These are phyloP conservation scores for Lepidothrix coronata DNA, from an alignment of 2,113 vertebrate species.

Conservation along the genomic window DNA sequence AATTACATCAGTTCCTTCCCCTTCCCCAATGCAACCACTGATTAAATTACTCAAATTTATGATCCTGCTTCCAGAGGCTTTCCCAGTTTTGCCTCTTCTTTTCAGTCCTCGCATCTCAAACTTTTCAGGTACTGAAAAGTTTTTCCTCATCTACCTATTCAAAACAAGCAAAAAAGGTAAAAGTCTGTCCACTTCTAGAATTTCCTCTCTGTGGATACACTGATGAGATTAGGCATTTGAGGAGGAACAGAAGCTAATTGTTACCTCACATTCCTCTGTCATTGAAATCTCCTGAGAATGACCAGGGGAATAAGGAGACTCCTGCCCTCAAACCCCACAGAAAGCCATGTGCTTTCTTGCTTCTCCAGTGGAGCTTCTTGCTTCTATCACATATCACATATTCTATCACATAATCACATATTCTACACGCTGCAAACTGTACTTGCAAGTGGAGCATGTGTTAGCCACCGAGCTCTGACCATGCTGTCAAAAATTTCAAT, in stretches of 20 bases:
- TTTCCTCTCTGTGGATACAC: neutral
- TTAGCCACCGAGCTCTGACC: neutral
- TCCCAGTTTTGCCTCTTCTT: neutral
- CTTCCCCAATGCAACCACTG: neutral
- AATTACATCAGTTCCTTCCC: neutral
- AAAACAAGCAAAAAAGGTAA: neutral
- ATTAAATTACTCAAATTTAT: neutral
- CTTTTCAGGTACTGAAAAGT: neutral
- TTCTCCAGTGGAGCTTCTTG: too few relatives aligned
- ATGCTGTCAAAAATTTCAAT: conserved; percentile 56
- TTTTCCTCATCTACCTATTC: neutral
- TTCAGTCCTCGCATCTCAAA: neutral
- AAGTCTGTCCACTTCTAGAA: neutral
- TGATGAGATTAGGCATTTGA: neutral
- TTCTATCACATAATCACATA: neutral
- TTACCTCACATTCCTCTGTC: neutral
- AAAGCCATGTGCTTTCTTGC: fast-evolving
- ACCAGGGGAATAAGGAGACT: neutral
- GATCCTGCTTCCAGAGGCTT: neutral
- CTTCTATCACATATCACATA: too few relatives aligned
- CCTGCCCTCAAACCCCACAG: neutral
- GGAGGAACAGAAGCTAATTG: neutral
- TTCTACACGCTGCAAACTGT: fast-evolving
- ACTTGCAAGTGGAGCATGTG: fast-evolving
- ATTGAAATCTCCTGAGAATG: neutral